Evolutionary conservation across 2,888 invertebrate species (phyloP), one percentile per base, ranked within the genome.

Genomic region (Entomobrya multifasciata): DNA sequence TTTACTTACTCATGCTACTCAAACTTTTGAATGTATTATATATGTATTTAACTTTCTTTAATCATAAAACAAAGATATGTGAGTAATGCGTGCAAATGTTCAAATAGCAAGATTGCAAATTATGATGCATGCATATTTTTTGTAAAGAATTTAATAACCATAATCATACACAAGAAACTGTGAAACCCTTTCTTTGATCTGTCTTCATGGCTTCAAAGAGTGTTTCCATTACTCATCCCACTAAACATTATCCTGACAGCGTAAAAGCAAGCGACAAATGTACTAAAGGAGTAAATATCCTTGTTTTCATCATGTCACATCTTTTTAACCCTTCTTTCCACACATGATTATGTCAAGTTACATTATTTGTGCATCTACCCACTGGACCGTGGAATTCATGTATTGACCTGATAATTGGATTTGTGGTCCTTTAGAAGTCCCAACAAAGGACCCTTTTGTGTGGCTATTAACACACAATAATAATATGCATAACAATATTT

Each of bases 361-460:
- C 13, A 62, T 20, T 47, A 62, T 55, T 36, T 36, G 20, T 78
- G 36, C 17, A 25, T 17, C 44, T 41, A 41, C 72, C 41, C 25
- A 72, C 25, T 49, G 52, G 22, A 41, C 78, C 17, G 27, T 62
- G 62, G 57, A 17, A 27, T 52, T 79, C 55, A 20, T 15, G 27
- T 44, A 57, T 60, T 74, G 60, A 76, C 83, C 83, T 83, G 77
- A 67, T 84, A 84, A 84, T 84, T 77, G 70, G 77, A 84, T 84
- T n/a, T 62, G 78, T 76, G 62, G 25, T 25, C 60, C 62, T 36
- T 78, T 47, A n/a, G n/a, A n/a, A n/a, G n/a, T n/a, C n/a, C n/a
- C n/a, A n/a, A n/a, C 6, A 62, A 25, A 62, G 62, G 13, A 17
- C 44, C 36, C 44, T 78, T 62, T 44, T 57, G 47, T 72, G 27